Base-by-base conservation (phyloP, 2,113 vertebrate genomes). In the Periophthalmodon schlosseri region DNA sequence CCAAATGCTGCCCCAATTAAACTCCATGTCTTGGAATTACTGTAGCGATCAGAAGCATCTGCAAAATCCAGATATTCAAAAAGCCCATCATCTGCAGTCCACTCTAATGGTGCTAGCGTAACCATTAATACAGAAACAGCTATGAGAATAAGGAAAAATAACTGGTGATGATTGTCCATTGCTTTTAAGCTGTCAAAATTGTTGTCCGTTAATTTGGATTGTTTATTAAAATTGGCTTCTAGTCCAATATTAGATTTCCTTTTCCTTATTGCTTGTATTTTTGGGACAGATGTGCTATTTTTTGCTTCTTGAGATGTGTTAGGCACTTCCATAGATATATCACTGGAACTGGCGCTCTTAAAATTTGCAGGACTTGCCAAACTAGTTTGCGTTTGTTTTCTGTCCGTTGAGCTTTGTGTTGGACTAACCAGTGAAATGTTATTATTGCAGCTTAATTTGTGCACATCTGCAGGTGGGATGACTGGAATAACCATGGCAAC, bases 21-120 rank as follows among this genome's bases (percentile, higher is more conserved):
- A 34, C 86, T 87, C 96, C 96, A 97, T 18, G 90, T 20, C 85
- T 90, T 91, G 10, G 93, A 83, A 69, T 21, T 82, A 65, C 81
- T 20, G 23, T 95, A 91, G 9, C 87, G 89, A 70, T 96, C 96
- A 0, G 95, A 91, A 0, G 95, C 94, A 0, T 98, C 96, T 0
- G 96, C 93, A 0, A 94, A 95, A 83, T 97, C 96, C 0, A 98
- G 88, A 52, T 96, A 96, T 39, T 98, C 96, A 0, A 94, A 96
- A 14, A 97, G 85, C 3, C 93, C 94, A 44, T 98, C 96, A 0
- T 96, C 95, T 0, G 91, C 93, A 0, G 89, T 91, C 93, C 93
- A 90, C 9, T 94, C 93, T 3, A 96, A 68, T 6, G 95, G 95
- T 0, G 94, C 84, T 0, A 92, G 76, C 34, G 88, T 36, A 15